Conservation (phyloP, 2,113 vertebrate species). For the Hiodon tergisus region DNA sequence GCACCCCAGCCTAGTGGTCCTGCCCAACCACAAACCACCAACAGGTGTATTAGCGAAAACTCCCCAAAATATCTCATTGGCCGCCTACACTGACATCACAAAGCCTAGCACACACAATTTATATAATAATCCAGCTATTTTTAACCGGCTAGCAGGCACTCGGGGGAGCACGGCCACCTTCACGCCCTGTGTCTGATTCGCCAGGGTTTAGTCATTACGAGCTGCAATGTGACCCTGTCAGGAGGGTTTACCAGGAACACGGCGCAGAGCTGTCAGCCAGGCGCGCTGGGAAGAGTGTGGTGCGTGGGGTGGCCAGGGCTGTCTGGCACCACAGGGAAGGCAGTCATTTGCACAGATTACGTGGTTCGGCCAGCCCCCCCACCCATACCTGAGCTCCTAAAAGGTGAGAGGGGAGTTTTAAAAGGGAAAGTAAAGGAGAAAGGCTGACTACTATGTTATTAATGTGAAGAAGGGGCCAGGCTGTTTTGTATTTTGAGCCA, state of each 20-base stretch:
- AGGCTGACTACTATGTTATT: no score
- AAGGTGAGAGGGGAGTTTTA: neutral
- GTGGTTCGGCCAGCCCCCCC: neutral
- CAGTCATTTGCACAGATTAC: slow-evolving; percentile 3
- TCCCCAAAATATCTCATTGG: no score
- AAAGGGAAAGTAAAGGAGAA: neutral
- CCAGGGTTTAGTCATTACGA: slow-evolving; percentile 37
- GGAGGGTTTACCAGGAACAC: slow-evolving; percentile 33
- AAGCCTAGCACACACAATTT: no score
- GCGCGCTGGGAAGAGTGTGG: slow-evolving; percentile 17
- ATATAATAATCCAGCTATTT: no score
- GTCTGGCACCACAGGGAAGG: slow-evolving; percentile 18
- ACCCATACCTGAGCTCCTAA: neutral
- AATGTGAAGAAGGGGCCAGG: neutral
- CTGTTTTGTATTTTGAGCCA: no score
- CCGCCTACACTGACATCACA: no score
- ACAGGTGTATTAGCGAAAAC: no score
- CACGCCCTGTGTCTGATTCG: slow-evolving; percentile 22
- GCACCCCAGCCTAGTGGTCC: neutral
- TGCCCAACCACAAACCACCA: neutral
- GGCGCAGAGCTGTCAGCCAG: slow-evolving; percentile 25
- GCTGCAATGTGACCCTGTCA: slow-evolving; percentile 46
- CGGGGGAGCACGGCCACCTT: neutral
- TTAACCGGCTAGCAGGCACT: no score
- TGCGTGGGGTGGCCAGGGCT: slow-evolving; percentile 16